These are phyloP conservation scores for Arrhopalites spinosus DNA, from an alignment of 2,888 invertebrate genomes.

Conservation along the genomic window DNA sequence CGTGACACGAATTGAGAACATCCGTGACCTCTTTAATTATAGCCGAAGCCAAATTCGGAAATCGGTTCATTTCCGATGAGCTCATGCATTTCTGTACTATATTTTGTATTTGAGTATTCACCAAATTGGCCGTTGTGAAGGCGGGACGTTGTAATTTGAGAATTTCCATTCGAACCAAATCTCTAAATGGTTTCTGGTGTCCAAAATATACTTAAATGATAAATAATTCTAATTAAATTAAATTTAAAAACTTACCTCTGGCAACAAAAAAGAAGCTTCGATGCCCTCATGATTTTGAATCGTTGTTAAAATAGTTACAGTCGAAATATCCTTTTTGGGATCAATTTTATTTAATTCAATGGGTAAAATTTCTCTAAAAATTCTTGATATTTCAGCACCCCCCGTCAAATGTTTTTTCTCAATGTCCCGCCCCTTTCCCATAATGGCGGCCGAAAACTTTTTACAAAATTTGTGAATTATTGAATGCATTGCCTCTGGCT, in stretches of 20 bases:
- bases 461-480: background rate
- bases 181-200: background rate
- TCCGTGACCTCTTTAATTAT: background rate
- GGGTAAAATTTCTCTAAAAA: background rate
- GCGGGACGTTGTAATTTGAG: conserved; percentile 23
- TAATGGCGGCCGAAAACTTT: background rate
- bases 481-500: background rate
- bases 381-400: background rate
- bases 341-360: background rate
- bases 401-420: background rate
- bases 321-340: background rate
- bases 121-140: background rate
- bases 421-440: background rate
- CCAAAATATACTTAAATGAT: background rate
- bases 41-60: background rate
- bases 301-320: background rate
- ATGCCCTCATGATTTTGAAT: background rate
- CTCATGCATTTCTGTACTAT: background rate
- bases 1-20: background rate
- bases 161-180: conserved; percentile 2
- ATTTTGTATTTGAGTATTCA: background rate
- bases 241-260: background rate
- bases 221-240: background rate
- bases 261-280: background rate
- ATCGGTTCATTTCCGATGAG: background rate